These are phyloP conservation scores for Drosophila suboccidentalis DNA, from an alignment of 2,888 invertebrate species.

Conservation along the genomic window DNA sequence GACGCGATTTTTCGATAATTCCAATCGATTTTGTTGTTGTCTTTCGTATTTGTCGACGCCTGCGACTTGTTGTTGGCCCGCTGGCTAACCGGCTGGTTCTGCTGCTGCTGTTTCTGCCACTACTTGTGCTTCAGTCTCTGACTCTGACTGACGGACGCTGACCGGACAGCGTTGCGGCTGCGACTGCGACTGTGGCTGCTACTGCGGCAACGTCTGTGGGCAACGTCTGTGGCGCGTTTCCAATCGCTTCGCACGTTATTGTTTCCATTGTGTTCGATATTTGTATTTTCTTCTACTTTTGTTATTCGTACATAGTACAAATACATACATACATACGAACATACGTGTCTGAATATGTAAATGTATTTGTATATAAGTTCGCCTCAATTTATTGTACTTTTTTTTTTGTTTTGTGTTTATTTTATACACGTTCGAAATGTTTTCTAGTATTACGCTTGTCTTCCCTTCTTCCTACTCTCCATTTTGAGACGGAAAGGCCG, in stretches of 20 bases:
- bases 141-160: constrained; percentile 70
- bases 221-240: constrained; percentile 71
- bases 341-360: constrained; percentile 16
- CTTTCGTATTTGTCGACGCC: constrained; percentile 46
- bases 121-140: constrained; percentile 54
- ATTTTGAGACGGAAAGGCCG: constrained; percentile 40
- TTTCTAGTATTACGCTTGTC: constrained; percentile 56
- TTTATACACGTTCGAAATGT: constrained; percentile 68
- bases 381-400: constrained; percentile 77
- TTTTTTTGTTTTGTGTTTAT: constrained; percentile 64
- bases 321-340: neutral
- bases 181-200: constrained; percentile 13
- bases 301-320: constrained; percentile 53
- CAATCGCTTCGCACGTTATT: constrained; percentile 82
- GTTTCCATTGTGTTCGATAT: constrained; percentile 82
- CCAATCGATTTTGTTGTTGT: constrained; percentile 72
- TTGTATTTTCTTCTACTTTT: constrained; percentile 79
- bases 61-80: constrained; percentile 69
- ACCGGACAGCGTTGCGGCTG: constrained; percentile 43
- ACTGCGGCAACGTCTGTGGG: constrained; percentile 37
- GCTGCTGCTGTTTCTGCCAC: constrained; percentile 35
- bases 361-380: constrained; percentile 50
- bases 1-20: constrained; percentile 72
- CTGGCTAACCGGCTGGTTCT: constrained; percentile 70
- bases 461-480: constrained; percentile 13